Evolutionary conservation across 2,113 vertebrate genomes (phyloP).

Genomic region (Brachyhypopomus occidentalis): DNA sequence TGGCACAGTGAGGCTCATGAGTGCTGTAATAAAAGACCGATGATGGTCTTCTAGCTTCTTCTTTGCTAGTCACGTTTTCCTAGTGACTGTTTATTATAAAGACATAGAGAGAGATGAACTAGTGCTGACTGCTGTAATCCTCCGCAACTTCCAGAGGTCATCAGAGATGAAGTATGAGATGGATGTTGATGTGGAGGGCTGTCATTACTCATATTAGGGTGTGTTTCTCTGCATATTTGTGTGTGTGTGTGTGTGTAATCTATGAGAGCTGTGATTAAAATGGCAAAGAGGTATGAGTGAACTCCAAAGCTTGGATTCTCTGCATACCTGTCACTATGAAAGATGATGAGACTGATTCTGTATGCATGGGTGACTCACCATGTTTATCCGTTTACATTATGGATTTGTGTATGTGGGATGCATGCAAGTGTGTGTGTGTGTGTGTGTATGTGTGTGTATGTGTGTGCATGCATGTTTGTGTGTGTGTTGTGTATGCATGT

Average conservation of each 20-base stretch:
- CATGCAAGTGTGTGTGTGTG: slow-evolving; percentile 3
- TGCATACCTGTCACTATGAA: slow-evolving; percentile 39
- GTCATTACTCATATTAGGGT: not conserved
- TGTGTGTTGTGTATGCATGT: not conserved
- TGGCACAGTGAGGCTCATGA: not conserved
- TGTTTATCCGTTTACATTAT: slow-evolving; percentile 25
- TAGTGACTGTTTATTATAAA: not conserved
- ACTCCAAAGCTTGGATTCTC: slow-evolving; percentile 30
- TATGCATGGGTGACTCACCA: slow-evolving; percentile 28
- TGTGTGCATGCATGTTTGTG: not conserved
- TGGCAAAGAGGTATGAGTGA: slow-evolving; percentile 15
- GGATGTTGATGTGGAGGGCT: slow-evolving; percentile 19
- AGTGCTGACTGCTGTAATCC: not conserved
- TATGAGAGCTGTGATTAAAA: slow-evolving; percentile 36
- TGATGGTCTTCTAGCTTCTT: not conserved
- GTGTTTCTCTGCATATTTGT: not conserved
- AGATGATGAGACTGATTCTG: slow-evolving; percentile 48
- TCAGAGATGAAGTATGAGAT: not conserved
- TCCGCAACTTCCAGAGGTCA: not conserved
- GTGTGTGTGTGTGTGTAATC: slow-evolving; percentile 4
- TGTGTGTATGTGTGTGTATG: not conserved
- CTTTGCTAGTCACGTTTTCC: not conserved
- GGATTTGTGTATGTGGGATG: slow-evolving; percentile 18
- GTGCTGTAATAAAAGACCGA: not conserved
- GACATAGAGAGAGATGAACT: not conserved